phyloP scores from a whole-genome alignment of 2,888 invertebrate genomes.

The Agonopterix heracliana region DNA sequence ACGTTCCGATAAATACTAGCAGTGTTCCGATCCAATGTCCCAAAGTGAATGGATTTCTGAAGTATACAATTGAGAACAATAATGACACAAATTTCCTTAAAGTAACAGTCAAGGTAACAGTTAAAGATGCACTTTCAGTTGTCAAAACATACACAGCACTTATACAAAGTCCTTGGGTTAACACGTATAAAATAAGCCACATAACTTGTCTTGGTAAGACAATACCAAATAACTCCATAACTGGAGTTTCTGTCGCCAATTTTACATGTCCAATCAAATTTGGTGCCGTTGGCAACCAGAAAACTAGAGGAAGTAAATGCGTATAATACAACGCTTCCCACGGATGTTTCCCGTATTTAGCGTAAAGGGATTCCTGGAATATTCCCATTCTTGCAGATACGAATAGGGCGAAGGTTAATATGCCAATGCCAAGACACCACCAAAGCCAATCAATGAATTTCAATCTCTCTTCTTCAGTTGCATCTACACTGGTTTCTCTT shows the following conservation, averaged over 20 bases:
- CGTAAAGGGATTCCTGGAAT: slow-evolving; percentile 92
- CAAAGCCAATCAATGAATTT: slow-evolving; percentile 73
- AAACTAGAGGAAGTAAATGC: slow-evolving; percentile 93
- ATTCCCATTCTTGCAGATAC: slow-evolving; percentile 97
- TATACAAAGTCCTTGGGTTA: slow-evolving; percentile 95
- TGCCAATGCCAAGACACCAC: slow-evolving; percentile 83
- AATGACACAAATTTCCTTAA: slow-evolving; percentile 96
- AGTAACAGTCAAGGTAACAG: slow-evolving; percentile 97
- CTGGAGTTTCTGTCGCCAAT: slow-evolving; percentile 82
- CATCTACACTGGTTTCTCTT: slow-evolving; percentile 58
- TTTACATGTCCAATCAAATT: slow-evolving; percentile 87
- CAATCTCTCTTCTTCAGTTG: slow-evolving; percentile 52
- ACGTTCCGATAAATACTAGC: slow-evolving; percentile 93
- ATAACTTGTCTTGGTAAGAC: slow-evolving; percentile 84
- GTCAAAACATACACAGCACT: slow-evolving; percentile 96
- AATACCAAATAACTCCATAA: slow-evolving; percentile 77
- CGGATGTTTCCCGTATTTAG: slow-evolving; percentile 92
- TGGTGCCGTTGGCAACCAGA: slow-evolving; percentile 86
- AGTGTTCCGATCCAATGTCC: slow-evolving; percentile 94
- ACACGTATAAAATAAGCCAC: slow-evolving; percentile 86
- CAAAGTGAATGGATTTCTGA: slow-evolving; percentile 93
- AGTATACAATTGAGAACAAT: slow-evolving; percentile 96
- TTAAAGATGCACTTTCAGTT: slow-evolving; percentile 94
- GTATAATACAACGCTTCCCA: slow-evolving; percentile 91
- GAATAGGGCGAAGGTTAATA: slow-evolving; percentile 91